Base-by-base conservation (phyloP, 2,888 invertebrate species). In the Priocnemis perturbator region DNA sequence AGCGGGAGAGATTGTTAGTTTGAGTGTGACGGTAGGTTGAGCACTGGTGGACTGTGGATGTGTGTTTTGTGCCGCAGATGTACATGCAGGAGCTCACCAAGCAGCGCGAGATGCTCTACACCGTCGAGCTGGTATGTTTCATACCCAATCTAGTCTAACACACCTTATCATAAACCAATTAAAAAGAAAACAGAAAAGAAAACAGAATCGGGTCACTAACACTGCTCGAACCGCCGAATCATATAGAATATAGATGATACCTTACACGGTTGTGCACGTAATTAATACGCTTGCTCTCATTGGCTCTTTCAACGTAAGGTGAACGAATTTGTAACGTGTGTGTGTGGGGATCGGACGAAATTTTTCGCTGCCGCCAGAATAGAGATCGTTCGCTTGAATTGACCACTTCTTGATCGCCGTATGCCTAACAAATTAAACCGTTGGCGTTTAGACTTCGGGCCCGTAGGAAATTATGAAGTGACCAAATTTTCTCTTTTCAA, bases 71-170 rank as follows among this genome's bases (percentile, higher is more conserved):
- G 89, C 89, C 91, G 92, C 94, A 95, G 94, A 94, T 95, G 91
- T 95, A 94, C 93, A 94, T 94, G 92, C 95, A 96, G 91, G 96
- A 96, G 94, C 94, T 96, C 92, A 95, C 93, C 91, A 94, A 94
- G 91, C 94, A 95, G 91, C 93, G 94, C 91, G 94, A 95, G 92
- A 92, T 94, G 91, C 92, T 95, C 90, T 93, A 94, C 91, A 94
- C 94, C 90, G 94, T 94, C 91, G 95, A 95, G 92, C 92, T 95
- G 94, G 94, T 94, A 93, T 92, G 93, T 91, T 89, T 84, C 87
- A 81, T 89, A 87, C 88, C 89, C 82, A 87, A 83, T 83, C 79
- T 82, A 81, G 82, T 80, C 81, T 80, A 80, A 81, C 74, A 77
- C 14, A 63, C 17, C 60, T 48, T 47, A 48, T 48, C 23, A 47